Evolutionary conservation across 1,140 invertebrate species (phyloP).

Genomic region (Calosoma granatense): DNA sequence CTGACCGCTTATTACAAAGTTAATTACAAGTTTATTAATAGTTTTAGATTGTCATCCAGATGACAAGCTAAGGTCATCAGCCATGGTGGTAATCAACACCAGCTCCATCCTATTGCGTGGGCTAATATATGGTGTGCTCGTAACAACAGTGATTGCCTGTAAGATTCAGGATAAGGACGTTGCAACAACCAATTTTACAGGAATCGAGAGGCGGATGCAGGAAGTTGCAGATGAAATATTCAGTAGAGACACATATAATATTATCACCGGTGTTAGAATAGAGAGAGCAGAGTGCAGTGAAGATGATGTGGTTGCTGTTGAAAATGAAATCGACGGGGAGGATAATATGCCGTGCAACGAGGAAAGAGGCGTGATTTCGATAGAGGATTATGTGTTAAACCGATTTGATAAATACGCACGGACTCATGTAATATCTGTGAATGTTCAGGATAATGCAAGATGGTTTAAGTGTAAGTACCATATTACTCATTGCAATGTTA

Average conservation of each 20-base stretch:
- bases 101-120: background rate
- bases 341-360: background rate
- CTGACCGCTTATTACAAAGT: background rate
- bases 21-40: background rate
- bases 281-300: slow-evolving; percentile 16
- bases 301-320: slow-evolving; percentile 13
- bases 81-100: background rate
- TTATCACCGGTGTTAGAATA: slow-evolving; percentile 40
- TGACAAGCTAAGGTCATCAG: background rate
- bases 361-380: slow-evolving; percentile 14
- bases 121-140: background rate
- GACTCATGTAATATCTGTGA: slow-evolving; percentile 42
- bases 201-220: background rate
- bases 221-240: background rate
- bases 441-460: slow-evolving; percentile 44
- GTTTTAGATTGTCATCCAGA: background rate
- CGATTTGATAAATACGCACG: slow-evolving; percentile 29
- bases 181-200: background rate
- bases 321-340: background rate
- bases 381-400: slow-evolving; percentile 27
- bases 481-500: too few relatives aligned
- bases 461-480: slow-evolving; percentile 44
- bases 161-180: background rate
- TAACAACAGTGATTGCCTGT: background rate
- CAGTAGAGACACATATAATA: slow-evolving; percentile 16